Percentiles rank a stretch among this genome's conserved stretches.
Evolutionary conservation across 2,797 vertebrate species (phyloP).

Genomic region (Phrynocephalus guinanensis): DNA sequence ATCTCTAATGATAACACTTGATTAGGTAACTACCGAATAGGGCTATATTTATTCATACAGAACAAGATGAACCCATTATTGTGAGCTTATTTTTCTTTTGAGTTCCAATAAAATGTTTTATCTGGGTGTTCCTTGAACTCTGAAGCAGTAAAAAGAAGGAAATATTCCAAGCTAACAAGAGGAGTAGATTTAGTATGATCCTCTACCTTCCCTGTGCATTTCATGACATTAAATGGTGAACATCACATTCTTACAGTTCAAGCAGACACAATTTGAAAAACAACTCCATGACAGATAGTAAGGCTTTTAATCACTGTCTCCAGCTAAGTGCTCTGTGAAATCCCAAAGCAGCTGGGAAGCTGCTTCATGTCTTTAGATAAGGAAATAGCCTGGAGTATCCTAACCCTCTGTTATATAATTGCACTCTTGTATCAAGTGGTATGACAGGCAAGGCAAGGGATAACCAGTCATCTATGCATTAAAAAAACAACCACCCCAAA

Average conservation of each 20-base stretch:
- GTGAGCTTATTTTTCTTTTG: neutral
- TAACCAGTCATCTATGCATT: neutral
- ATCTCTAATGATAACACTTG: no score
- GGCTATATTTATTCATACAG: neutral
- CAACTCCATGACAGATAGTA: slow-evolving; percentile 34
- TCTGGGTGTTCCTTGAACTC: slow-evolving; percentile 3
- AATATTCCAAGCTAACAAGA: slow-evolving; percentile 28
- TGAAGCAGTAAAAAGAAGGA: slow-evolving; percentile 35
- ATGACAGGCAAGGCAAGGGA: slow-evolving; percentile 19
- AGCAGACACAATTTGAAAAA: slow-evolving; percentile 47
- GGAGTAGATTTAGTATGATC: slow-evolving; percentile 36
- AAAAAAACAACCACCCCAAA: slow-evolving; percentile 5
- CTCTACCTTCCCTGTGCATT: neutral
- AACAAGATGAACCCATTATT: neutral
- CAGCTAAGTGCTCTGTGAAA: slow-evolving; percentile 28
- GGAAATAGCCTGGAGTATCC: slow-evolving; percentile 31
- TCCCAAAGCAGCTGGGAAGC: slow-evolving; percentile 45
- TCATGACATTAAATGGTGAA: slow-evolving; percentile 41
- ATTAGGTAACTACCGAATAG: no score
- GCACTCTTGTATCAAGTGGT: slow-evolving; percentile 25
- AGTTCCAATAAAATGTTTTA: slow-evolving; percentile 30
- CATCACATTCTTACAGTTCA: slow-evolving; percentile 31
- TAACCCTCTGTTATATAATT: slow-evolving; percentile 36
- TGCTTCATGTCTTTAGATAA: slow-evolving; percentile 42
- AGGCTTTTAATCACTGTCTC: slow-evolving; percentile 48